phyloP scores from a whole-genome alignment of 1,140 invertebrate genomes.

The Batillaria attramentaria region DNA sequence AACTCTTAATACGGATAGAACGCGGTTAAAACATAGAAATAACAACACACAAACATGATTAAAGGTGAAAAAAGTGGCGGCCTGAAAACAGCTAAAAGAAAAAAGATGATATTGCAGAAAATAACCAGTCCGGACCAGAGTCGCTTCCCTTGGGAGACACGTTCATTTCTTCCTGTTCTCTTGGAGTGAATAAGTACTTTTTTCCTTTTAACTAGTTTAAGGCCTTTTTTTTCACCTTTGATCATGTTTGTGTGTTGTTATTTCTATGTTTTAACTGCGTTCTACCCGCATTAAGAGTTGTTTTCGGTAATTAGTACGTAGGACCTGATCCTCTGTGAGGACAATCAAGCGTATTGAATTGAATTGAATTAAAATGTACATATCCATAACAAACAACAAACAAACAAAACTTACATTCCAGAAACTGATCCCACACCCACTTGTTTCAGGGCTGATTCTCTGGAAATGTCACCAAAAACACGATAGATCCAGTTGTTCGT shows the following conservation, averaged over 20 bases:
- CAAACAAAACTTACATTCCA: constrained; percentile 82
- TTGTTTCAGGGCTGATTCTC: constrained; percentile 89
- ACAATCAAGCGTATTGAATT: not conserved
- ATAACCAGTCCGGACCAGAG: too few species aligned
- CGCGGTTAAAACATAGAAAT: too few species aligned
- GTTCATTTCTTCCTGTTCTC: too few species aligned
- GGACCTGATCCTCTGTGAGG: not conserved
- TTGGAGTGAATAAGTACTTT: too few species aligned
- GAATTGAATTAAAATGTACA: not conserved
- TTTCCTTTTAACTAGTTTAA: too few species aligned
- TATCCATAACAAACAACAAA: not conserved
- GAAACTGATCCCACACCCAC: constrained; percentile 86
- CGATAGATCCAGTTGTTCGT: not conserved
- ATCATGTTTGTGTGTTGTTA: not conserved
- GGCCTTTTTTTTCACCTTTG: too few species aligned
- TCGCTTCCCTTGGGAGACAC: too few species aligned
- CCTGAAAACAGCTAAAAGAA: too few species aligned
- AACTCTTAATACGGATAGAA: too few species aligned
- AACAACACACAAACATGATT: too few species aligned
- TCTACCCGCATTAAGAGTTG: not conserved
- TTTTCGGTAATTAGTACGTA: not conserved
- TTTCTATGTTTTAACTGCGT: not conserved
- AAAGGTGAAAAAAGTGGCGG: too few species aligned
- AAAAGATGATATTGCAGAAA: too few species aligned
- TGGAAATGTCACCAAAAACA: constrained; percentile 78